Evolutionary conservation across 2,888 invertebrate species (phyloP), one percentile per base, ranked within the genome.

Genomic region (Leptodirus hochenwartii): DNA sequence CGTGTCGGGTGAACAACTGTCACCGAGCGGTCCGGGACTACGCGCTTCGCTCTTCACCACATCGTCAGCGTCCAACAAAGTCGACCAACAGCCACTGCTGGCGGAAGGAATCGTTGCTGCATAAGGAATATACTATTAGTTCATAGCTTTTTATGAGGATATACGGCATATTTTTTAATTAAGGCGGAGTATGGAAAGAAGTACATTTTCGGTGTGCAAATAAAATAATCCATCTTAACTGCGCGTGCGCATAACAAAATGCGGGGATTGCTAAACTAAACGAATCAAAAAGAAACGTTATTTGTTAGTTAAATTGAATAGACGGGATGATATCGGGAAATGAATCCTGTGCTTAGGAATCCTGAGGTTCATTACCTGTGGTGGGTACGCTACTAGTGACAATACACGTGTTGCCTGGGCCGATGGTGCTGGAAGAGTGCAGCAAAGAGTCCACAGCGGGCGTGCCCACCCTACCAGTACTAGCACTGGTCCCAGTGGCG

Each of bases 11-110:
- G 40, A 60, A 26, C 46, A 46, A 30, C 47, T 50, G 14, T 47
- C 37, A 41, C 66, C 69, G 43, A 65, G 62, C 45, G 70, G 59
- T 41, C 67, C 67, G 25, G 75, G 74, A 56, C 73, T 74, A 43
- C 74, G 69, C 42, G 73, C 69, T 56, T 77, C 77, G 44, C 71
- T 71, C 59, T 77, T 77, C 38, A 77, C 74, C 36, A 67, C 56
- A 20, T 47, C 40, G 32, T 53, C 53, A 15, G 43, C 38, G n/a
- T n/a, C n/a, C n/a, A n/a, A n/a, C 16, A 56, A 41, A 26, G 53
- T 38, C 5, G 54, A 49, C 56, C 56, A 56, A 8, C 53, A 8
- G 20, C 8, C 8, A 20, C 8, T n/a, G n/a, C n/a, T n/a, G n/a
- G n/a, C n/a, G n/a, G n/a, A n/a, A n/a, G n/a, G n/a, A n/a, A n/a